These are phyloP conservation scores for Caenorhabditis sp. DNA, from an alignment of 2,888 invertebrate species.

Conservation along the genomic window DNA sequence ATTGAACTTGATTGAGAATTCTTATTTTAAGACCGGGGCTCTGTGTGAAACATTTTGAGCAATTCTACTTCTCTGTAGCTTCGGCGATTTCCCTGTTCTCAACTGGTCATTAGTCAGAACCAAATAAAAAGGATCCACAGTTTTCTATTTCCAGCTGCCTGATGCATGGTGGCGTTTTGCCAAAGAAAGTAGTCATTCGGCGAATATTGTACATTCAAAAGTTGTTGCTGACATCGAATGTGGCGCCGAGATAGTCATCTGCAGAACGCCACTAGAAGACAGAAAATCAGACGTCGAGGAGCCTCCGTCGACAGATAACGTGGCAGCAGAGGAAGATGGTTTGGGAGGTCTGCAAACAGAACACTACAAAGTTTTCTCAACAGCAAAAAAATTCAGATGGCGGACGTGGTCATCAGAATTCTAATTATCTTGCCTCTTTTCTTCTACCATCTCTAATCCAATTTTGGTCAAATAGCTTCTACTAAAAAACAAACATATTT, in stretches of 20 bases:
- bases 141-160: conserved; percentile 54
- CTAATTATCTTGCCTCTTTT: conserved; percentile 43
- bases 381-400: conserved; percentile 1
- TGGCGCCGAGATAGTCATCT: conserved; percentile 59
- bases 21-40: too few species aligned
- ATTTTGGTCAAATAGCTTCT: conserved; percentile 36
- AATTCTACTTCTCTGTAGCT: background rate
- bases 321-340: conserved; percentile 16
- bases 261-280: conserved; percentile 53
- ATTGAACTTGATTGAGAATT: too few species aligned
- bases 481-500: conserved; percentile 16
- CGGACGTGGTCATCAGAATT: conserved; percentile 51
- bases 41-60: too few species aligned
- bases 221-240: conserved; percentile 57
- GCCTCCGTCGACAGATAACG: conserved; percentile 40
- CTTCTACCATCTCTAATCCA: conserved; percentile 39
- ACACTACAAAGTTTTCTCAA: conserved; percentile 2
- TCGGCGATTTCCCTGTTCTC: background rate
- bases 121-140: conserved; percentile 3
- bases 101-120: background rate
- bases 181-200: conserved; percentile 56
- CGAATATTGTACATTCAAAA: conserved; percentile 58
- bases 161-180: conserved; percentile 60
- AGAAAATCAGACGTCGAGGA: conserved; percentile 45
- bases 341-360: background rate